Evolutionary conservation across 2,888 invertebrate genomes (phyloP).

Genomic region (Hemistola chrysoprasaria): DNA sequence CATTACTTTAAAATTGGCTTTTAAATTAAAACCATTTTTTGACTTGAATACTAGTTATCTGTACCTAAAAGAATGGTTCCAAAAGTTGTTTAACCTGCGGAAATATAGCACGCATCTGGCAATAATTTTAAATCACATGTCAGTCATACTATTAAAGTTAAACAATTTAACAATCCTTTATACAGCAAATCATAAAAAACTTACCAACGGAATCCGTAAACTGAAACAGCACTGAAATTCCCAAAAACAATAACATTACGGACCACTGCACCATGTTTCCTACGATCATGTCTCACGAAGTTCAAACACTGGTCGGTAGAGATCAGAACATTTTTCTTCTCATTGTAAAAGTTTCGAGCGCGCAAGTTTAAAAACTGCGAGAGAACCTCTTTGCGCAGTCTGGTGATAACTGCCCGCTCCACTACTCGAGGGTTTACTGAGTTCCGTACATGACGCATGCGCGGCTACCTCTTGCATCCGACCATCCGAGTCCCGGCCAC

Average conservation of each 20-base stretch:
- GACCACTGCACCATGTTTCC: conserved; percentile 57
- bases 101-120: too few relatives aligned
- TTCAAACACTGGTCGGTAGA: conserved; percentile 11
- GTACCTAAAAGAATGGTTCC: too few relatives aligned
- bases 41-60: too few relatives aligned
- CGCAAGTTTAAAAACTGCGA: conserved; percentile 10
- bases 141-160: too few relatives aligned
- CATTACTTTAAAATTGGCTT: too few relatives aligned
- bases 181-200: conserved; percentile 31
- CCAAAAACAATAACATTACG: conserved; percentile 53
- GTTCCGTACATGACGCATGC: conserved; percentile 18
- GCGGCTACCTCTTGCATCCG: not conserved
- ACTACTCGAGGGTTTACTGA: not conserved
- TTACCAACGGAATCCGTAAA: conserved; percentile 73
- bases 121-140: too few relatives aligned
- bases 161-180: too few relatives aligned
- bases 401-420: conserved; percentile 17
- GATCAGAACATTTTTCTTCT: conserved; percentile 12
- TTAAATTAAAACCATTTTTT: too few relatives aligned
- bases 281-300: conserved; percentile 38
- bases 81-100: too few relatives aligned
- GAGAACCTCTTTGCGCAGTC: conserved; percentile 7
- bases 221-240: conserved; percentile 72
- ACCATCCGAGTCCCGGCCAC: not conserved
- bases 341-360: conserved; percentile 30